Conservation (phyloP, 2,888 invertebrate species). For the Tachina fera region DNA sequence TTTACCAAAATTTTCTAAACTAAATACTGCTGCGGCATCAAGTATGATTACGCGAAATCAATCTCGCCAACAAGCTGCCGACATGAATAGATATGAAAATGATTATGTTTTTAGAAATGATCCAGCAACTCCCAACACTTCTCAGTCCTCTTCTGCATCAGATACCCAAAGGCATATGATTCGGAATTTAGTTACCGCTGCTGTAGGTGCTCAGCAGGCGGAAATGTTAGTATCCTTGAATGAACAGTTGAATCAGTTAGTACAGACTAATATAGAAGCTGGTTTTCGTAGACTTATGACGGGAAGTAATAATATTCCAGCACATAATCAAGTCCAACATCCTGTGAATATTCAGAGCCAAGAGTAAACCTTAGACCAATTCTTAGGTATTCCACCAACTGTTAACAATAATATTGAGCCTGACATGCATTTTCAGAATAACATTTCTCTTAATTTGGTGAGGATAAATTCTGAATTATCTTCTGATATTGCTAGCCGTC, state of each 20-base stretch:
- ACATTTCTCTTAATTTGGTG: background rate
- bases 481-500: background rate
- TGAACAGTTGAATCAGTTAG: background rate
- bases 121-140: background rate
- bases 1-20: too few relatives aligned
- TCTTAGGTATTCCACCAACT: background rate
- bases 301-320: background rate
- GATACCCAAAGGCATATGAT: background rate
- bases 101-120: too few relatives aligned
- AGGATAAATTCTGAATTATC: background rate
- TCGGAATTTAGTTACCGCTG: slow-evolving; percentile 7
- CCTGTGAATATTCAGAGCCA: background rate
- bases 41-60: too few relatives aligned
- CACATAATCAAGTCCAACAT: background rate
- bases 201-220: slow-evolving; percentile 31
- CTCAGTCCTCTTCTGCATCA: background rate
- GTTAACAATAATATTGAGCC: background rate
- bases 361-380: background rate
- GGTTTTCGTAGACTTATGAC: background rate
- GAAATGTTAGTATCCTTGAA: slow-evolving; percentile 4
- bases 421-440: background rate
- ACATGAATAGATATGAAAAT: too few relatives aligned
- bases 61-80: too few relatives aligned
- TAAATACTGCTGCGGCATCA: too few relatives aligned
- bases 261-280: background rate